Evolutionary conservation across 2,113 vertebrate genomes (phyloP), one percentile per base, ranked within the genome.

Genomic region (Pelmatolapia mariae): DNA sequence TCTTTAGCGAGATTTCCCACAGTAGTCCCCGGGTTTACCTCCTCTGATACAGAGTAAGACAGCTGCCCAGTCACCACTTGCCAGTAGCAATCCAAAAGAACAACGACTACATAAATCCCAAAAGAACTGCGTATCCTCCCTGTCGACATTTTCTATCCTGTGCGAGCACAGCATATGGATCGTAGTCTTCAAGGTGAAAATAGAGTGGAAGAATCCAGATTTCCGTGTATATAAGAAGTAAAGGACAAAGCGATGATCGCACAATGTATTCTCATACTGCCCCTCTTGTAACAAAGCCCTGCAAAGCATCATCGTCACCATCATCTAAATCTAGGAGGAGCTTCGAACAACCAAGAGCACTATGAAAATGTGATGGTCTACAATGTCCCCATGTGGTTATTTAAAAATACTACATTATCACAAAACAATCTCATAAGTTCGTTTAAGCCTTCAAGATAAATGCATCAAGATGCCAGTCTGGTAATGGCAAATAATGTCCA

Each of bases 1-100:
- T 97, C 96, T 83, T 95, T 96, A 1, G 96, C 95, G 1, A 96
- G 71, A 95, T 96, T 96, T 61, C 96, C 96, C 19, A 97, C 96
- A 82, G 89, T 52, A 9, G 96, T 96, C 50, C 96, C 96, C 5
- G 36, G 81, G 50, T 91, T 96, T 84, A 95, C 92, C 91, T 97
- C 96, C 81, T 97, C 96, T 19, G 87, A 89, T 3, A 97, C 86
- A 2, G 96, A 93, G 54, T 96, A 97, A 1, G 92, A 93, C n/a
- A 95, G 92, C 84, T 96, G 95, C 6, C 89, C 93, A 1, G 73
- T 86, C 5, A 83, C 83, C 6, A 84, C 85, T 83, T 81, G 82
- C 90, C 84, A 50, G 63, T 73, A 45, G 80, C 3, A 89, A 24
- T 88, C 87, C 88, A 91, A 29, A 31, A 94, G 81, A 59, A 93